Percentiles rank a stretch among this genome's conserved stretches.
These are phyloP conservation scores for Gallinago stenura DNA, from an alignment of 2,797 vertebrate species.

Conservation along the genomic window DNA sequence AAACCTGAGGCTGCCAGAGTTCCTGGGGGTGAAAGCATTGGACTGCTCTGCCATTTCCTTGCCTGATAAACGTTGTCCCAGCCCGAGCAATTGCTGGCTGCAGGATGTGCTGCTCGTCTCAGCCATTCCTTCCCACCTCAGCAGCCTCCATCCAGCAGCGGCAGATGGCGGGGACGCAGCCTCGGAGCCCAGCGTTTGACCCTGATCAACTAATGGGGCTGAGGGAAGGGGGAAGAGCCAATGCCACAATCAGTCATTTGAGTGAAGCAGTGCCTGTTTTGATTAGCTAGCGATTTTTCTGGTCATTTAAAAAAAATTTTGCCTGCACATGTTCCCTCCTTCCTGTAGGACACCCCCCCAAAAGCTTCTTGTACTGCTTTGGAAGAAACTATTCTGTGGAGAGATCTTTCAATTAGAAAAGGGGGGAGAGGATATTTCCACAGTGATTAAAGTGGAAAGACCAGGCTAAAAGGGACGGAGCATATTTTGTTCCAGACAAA, in stretches of 20 bases:
- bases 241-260: constrained; percentile 12
- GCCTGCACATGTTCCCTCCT: not conserved
- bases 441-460: not conserved
- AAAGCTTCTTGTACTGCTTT: not conserved
- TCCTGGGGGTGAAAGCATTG: not conserved
- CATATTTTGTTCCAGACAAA: not conserved
- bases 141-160: not conserved
- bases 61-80: not conserved
- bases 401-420: not conserved
- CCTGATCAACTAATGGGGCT: constrained; percentile 8
- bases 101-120: not conserved
- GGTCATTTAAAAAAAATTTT: not conserved
- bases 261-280: not conserved
- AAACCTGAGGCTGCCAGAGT: not conserved
- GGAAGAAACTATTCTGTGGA: not conserved
- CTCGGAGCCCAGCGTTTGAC: not conserved
- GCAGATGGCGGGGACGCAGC: not conserved
- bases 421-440: not conserved
- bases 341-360: not conserved
- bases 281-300: constrained; percentile 21
- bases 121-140: not conserved
- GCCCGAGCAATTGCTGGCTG: not conserved
- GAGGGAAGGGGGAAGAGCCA: not conserved
- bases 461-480: not conserved
- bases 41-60: not conserved